phyloP scores from a whole-genome alignment of 2,888 invertebrate species.

The Poecilobothrus nobilitatus region DNA sequence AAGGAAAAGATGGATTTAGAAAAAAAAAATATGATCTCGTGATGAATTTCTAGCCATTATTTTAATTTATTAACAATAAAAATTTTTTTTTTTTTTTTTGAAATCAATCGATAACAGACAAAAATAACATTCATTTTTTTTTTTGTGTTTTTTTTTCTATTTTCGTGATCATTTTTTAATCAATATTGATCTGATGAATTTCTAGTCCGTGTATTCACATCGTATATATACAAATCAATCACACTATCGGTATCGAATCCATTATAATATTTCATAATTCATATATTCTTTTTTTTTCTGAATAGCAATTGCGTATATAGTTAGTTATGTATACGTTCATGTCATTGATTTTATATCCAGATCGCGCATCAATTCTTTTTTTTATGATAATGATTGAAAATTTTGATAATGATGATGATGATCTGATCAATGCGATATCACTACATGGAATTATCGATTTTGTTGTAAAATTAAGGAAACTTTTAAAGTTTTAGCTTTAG shows the following conservation, averaged over 20 bases:
- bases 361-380: no score
- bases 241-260: background rate
- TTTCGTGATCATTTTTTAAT: background rate
- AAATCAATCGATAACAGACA: conserved; percentile 1
- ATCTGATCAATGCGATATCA: no score
- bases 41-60: conserved; percentile 1
- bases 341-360: no score
- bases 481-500: no score
- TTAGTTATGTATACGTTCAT: no score
- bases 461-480: no score
- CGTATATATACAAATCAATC: background rate
- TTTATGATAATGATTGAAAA: no score
- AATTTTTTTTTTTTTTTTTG: background rate
- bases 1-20: background rate
- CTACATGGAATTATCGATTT: no score
- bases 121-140: background rate
- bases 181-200: background rate
- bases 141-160: background rate
- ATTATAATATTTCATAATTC: no score
- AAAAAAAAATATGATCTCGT: background rate
- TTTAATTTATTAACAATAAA: conserved; percentile 6
- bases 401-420: no score
- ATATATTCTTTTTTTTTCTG: no score
- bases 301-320: no score
- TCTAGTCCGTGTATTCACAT: background rate